Evolutionary conservation across 2,113 vertebrate genomes (phyloP).

Genomic region (Elachura formosa): DNA sequence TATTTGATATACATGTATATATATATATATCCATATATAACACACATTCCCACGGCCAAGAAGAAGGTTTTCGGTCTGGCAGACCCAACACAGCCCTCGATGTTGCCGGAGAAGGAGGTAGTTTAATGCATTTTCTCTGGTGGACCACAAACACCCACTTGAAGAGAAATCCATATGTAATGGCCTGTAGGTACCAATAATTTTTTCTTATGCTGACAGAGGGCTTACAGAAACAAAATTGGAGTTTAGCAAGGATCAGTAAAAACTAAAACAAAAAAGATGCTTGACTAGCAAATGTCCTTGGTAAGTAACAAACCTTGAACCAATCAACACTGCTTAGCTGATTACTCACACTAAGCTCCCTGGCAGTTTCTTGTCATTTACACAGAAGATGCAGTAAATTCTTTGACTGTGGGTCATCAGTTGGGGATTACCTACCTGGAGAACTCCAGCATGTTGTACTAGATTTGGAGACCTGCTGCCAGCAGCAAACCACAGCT

Average conservation of each 20-base stretch:
- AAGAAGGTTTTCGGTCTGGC: background rate
- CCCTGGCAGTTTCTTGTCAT: background rate
- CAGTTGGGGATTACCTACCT: background rate
- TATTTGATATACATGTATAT: too few relatives aligned
- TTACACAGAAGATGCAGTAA: background rate
- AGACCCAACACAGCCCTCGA: background rate
- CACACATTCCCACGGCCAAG: background rate
- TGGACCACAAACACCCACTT: background rate
- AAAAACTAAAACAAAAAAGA: rapidly evolving
- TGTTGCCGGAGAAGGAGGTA: background rate
- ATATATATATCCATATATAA: too few relatives aligned
- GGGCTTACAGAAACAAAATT: background rate
- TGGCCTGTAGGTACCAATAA: background rate
- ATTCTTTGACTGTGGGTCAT: background rate
- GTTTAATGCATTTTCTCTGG: background rate
- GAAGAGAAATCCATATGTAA: background rate
- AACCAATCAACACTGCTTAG: background rate
- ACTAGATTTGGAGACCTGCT: background rate
- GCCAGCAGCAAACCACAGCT: background rate
- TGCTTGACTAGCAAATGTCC: background rate
- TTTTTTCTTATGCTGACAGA: background rate
- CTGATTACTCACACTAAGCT: background rate
- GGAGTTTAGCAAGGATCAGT: background rate
- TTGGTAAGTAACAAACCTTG: background rate
- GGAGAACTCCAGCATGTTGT: background rate